A percentile compares a stretch with the other conserved stretches of the same genome.
Evolutionary conservation across 2,888 invertebrate species (phyloP).

Genomic region (Mystacides longicornis): DNA sequence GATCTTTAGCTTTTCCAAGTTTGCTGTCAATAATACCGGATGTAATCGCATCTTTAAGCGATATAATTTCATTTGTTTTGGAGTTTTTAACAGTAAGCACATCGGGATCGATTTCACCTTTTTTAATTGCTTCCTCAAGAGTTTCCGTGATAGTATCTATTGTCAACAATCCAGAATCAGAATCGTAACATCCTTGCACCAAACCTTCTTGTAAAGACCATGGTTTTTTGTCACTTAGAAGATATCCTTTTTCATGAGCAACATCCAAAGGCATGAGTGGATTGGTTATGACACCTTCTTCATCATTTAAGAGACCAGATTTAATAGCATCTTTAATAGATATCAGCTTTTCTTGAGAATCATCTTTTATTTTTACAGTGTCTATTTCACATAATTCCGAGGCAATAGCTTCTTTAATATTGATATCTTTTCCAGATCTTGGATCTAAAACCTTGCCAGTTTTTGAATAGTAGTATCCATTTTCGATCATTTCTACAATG

Average conservation of each 20-base stretch:
- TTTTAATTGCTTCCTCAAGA: constrained; percentile 65
- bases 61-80: constrained; percentile 69
- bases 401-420: constrained; percentile 68
- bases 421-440: constrained; percentile 63
- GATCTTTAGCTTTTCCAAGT: constrained; percentile 72
- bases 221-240: constrained; percentile 71
- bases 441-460: constrained; percentile 72
- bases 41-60: constrained; percentile 71
- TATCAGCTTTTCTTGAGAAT: constrained; percentile 57
- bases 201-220: constrained; percentile 78
- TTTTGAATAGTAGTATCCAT: constrained; percentile 68
- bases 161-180: constrained; percentile 62
- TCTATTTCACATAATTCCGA: constrained; percentile 64
- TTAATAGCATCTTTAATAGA: constrained; percentile 64
- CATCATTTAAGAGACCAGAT: constrained; percentile 61
- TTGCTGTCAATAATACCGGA: constrained; percentile 70
- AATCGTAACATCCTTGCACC: constrained; percentile 71
- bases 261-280: constrained; percentile 68
- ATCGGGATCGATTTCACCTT: constrained; percentile 68
- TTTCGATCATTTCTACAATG: constrained; percentile 64
- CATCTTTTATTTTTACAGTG: constrained; percentile 66
- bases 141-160: constrained; percentile 63
- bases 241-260: constrained; percentile 73
- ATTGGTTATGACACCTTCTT: constrained; percentile 59
- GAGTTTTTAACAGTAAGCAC: constrained; percentile 76